Base-by-base conservation (phyloP, 2,888 invertebrate species). In the Epirrhoe tristata region DNA sequence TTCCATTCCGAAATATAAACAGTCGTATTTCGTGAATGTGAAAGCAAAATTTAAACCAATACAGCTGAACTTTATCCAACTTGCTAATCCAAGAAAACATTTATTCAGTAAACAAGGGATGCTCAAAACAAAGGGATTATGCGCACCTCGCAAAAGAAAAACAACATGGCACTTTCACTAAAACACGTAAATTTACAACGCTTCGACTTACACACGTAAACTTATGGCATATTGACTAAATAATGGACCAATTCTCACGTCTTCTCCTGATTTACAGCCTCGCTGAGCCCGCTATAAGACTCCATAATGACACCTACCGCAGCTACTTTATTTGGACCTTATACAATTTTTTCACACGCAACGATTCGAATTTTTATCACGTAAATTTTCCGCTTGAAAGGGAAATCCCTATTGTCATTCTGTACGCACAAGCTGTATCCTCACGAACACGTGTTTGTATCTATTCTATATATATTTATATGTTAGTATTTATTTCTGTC, bases 381-480 rank as follows among this genome's bases (percentile, higher is more conserved):
- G 93, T 93, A 91, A 92, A 92, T 93, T 92, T 93, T 89, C 90
- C 88, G 89, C 88, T 89, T 83, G 91, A 91, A 91, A 93, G 92
- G 92, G 93, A 93, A 93, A 92, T 90, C 87, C 83, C 83, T 83
- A 93, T 93, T 93, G 93, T 91, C 86, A 93, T 93, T 92, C 93
- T 75, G 79, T 76, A 82, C 87, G 85, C 84, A 86, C 81, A 81
- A 78, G 79, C 78, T 84, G 88, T 89, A 90, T 92, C 91, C 91
- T 90, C 82, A 88, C 87, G 81, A 90, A 93, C 93, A 92, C 92
- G 91, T 91, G 91, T 91, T 88, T 80, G 80, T 81, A 83, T 86
- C 86, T 85, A 85, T n/a, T n/a, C n/a, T n/a, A n/a, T n/a, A n/a
- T 85, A 74, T 80, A 75, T 80, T 79, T 87, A 86, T 85, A 83